A percentile compares a stretch with the other conserved stretches of the same genome.
Conservation (phyloP, 2,888 invertebrate species). For the Resseliella maxima region DNA sequence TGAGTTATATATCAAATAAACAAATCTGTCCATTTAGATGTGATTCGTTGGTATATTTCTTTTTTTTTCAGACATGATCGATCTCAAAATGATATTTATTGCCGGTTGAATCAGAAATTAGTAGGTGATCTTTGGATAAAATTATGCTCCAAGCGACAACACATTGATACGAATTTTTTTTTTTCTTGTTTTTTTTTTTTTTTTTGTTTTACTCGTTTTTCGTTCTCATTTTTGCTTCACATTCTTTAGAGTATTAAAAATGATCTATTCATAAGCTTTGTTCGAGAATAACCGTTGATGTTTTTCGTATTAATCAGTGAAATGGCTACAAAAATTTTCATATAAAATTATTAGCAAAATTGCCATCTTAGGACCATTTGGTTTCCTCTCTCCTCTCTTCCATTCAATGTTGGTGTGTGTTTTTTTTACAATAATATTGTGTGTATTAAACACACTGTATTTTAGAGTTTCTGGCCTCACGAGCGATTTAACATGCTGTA, state of each 20-base stretch:
- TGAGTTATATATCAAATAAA: background rate
- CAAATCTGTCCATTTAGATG: background rate
- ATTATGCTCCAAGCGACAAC: no score
- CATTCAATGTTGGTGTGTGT: background rate
- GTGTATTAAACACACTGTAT: background rate
- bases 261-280: no score
- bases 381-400: no score
- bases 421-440: background rate
- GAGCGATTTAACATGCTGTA: background rate
- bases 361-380: no score
- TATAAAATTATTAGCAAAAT: no score
- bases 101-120: background rate
- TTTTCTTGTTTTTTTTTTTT: no score
- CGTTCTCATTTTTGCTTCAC: no score
- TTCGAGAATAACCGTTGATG: background rate
- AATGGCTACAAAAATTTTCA: no score
- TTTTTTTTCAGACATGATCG: background rate
- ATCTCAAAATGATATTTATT: slow-evolving; percentile 27
- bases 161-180: no score
- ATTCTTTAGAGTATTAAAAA: no score
- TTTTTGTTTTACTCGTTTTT: no score
- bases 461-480: background rate
- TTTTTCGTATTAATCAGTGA: background rate
- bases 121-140: no score
- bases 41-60: background rate